These are phyloP conservation scores for Pachyuromys duprasi DNA, from an alignment of 2,797 vertebrate genomes.

Conservation along the genomic window DNA sequence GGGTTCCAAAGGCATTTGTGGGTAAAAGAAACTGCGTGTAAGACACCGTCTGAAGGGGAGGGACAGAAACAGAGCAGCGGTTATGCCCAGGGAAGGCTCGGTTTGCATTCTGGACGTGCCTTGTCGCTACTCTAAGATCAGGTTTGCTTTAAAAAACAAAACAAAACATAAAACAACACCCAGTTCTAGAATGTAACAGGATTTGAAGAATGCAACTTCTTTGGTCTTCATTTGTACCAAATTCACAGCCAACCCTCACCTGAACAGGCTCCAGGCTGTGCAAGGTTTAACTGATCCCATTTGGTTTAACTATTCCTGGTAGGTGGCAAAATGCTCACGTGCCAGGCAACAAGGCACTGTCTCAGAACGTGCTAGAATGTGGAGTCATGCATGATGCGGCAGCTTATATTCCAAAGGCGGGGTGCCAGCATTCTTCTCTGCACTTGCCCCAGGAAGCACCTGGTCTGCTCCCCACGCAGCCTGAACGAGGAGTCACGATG, in stretches of 20 bases:
- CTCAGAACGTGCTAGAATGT: not conserved
- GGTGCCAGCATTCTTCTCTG: not conserved
- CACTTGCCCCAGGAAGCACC: not conserved
- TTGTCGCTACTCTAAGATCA: not conserved
- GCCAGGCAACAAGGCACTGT: not conserved
- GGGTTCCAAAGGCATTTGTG: conserved; percentile 95
- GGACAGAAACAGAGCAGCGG: conserved; percentile 41
- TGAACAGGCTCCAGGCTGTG: not conserved
- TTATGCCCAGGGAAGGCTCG: not conserved
- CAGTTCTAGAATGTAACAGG: not conserved
- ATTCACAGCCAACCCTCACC: not conserved
- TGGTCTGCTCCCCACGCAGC: no score
- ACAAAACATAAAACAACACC: not conserved
- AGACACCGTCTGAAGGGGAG: conserved; percentile 93
- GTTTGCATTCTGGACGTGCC: not conserved
- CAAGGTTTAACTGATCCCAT: not conserved
- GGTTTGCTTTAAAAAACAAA: not conserved
- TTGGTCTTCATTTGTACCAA: not conserved
- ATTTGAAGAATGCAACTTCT: not conserved
- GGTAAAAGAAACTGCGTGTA: conserved; percentile 98
- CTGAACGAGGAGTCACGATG: not conserved
- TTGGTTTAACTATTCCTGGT: not conserved
- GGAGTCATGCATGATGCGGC: not conserved
- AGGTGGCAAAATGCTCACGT: not conserved
- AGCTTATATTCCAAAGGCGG: not conserved